These are phyloP conservation scores for Drosophila demipolita DNA, from an alignment of 2,888 invertebrate species.

Conservation along the genomic window DNA sequence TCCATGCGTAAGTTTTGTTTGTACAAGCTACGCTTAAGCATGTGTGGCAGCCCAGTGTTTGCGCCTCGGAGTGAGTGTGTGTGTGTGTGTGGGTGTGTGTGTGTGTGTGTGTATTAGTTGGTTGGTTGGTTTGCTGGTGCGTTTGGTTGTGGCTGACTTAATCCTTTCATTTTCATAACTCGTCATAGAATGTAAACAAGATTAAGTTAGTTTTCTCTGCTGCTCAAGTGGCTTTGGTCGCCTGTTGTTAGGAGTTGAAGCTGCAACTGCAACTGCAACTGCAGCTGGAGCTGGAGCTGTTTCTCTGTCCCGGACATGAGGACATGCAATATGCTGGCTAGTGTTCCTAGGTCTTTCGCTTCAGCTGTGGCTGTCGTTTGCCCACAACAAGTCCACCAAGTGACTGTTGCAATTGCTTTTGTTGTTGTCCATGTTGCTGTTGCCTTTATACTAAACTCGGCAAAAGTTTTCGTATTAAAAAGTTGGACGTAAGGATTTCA, in stretches of 20 bases:
- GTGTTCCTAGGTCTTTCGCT: constrained; percentile 3
- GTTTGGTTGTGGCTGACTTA: constrained; percentile 77
- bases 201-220: constrained; percentile 79
- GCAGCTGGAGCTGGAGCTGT: constrained; percentile 12
- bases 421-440: constrained; percentile 42
- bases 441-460: constrained; percentile 71
- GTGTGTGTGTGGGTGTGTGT: constrained; percentile 20
- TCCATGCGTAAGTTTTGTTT: constrained; percentile 77
- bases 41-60: constrained; percentile 41
- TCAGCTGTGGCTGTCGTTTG: constrained; percentile 57
- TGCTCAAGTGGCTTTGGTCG: constrained; percentile 77
- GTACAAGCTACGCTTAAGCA: constrained; percentile 64
- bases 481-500: constrained; percentile 80
- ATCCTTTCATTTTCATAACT: constrained; percentile 82
- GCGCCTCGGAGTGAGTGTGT: not conserved
- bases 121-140: constrained; percentile 53
- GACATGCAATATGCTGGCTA: constrained; percentile 59
- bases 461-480: constrained; percentile 80
- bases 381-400: constrained; percentile 79
- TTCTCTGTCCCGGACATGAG: constrained; percentile 37
- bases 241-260: constrained; percentile 23
- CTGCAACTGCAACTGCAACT: constrained; percentile 2
- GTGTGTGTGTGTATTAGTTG: constrained; percentile 24
- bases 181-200: constrained; percentile 82
- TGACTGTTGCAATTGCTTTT: constrained; percentile 79